Evolutionary conservation across 2,888 invertebrate species (phyloP).

Genomic region (Cephus pulcher): DNA sequence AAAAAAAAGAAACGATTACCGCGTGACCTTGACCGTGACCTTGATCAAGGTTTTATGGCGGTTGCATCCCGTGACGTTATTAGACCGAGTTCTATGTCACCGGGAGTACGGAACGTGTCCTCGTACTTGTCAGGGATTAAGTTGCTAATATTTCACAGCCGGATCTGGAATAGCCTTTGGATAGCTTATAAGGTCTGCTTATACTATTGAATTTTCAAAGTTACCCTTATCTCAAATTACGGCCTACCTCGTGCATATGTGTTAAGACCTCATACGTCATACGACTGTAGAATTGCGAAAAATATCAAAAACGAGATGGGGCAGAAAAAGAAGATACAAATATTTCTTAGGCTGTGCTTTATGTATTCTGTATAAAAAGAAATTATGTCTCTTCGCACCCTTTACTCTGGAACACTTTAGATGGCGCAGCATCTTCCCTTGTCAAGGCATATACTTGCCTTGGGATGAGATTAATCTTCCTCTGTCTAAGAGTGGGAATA

Average conservation of each 20-base stretch:
- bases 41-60: constrained; percentile 13
- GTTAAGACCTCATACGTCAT: too few species aligned
- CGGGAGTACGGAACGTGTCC: constrained; percentile 26
- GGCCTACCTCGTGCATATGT: not conserved
- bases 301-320: not conserved
- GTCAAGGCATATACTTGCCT: not conserved
- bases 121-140: constrained; percentile 40
- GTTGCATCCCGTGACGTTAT: constrained; percentile 19
- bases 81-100: constrained; percentile 16
- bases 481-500: not conserved
- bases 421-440: not conserved
- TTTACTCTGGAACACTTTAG: not conserved
- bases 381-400: not conserved
- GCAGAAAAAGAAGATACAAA: not conserved
- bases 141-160: constrained; percentile 43
- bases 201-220: not conserved
- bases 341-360: not conserved
- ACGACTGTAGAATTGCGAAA: not conserved
- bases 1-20: constrained; percentile 28
- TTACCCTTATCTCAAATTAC: constrained; percentile 4
- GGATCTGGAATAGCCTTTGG: not conserved
- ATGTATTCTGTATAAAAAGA: not conserved
- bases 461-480: not conserved
- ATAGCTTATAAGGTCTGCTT: not conserved
- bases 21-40: constrained; percentile 30